Evolutionary conservation across 2,113 vertebrate genomes (phyloP).

Genomic region (Phalacrocorax brasilianus): DNA sequence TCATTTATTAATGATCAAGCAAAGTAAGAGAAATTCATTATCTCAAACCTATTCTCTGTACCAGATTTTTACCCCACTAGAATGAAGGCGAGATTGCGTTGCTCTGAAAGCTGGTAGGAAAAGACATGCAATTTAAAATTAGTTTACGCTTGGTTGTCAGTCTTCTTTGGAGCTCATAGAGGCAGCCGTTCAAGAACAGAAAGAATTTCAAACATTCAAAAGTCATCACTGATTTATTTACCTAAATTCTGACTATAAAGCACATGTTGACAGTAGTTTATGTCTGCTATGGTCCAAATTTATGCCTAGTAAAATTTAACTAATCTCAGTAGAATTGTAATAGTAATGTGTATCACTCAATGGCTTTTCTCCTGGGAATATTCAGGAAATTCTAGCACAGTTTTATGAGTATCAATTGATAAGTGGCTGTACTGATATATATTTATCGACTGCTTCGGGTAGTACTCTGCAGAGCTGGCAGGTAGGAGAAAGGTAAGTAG

Average conservation of each 20-base stretch:
- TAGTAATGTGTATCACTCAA: background rate
- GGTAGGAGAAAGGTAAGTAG: background rate
- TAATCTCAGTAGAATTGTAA: background rate
- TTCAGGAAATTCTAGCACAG: background rate
- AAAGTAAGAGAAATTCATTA: slow-evolving; percentile 57
- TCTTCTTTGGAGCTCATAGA: background rate
- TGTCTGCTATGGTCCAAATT: background rate
- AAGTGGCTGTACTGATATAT: background rate
- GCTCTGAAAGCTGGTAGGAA: background rate
- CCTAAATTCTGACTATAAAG: background rate
- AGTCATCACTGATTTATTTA: background rate
- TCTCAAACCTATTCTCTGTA: slow-evolving; percentile 17
- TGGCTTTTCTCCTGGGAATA: background rate
- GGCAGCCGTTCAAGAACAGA: background rate
- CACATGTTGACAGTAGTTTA: background rate
- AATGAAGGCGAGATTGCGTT: slow-evolving; percentile 8
- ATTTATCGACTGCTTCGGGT: background rate
- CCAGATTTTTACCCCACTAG: background rate
- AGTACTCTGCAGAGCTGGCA: background rate
- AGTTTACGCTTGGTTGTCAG: background rate
- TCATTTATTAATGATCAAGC: slow-evolving; percentile 57
- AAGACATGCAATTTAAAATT: slow-evolving; percentile 9
- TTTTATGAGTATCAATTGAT: background rate
- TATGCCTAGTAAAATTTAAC: background rate
- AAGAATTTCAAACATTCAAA: background rate